Base-by-base conservation (phyloP, 2,113 vertebrate species). In the Peromyscus maniculatus region DNA sequence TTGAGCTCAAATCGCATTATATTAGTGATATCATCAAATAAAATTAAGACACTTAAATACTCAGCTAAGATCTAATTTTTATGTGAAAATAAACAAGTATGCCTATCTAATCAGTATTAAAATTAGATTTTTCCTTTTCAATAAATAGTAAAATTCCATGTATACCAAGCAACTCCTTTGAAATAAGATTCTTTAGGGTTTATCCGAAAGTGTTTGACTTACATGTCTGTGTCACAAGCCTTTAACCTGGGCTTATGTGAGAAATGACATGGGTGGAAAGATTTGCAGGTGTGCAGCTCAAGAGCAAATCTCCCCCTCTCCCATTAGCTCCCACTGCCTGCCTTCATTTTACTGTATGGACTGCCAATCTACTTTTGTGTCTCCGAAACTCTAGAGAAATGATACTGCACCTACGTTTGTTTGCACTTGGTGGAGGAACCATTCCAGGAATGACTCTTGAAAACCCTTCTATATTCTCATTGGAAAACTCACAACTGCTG, bases 11-110 rank as follows among this genome's bases (percentile, higher is more conserved):
- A 64, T 49, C 17, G 24, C 1, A 66, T 72, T 22, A 49, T 69
- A 31, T 82, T 87, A 95, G n/a, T 89, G 66, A 91, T 3, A 90
- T 72, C 10, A 75, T 91, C 55, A 31, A 84, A 90, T 83, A 72
- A 92, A 71, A 59, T 64, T 49, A 71, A 87, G 10, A 36, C 52
- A 78, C 59, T 77, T 49, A 43, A 74, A 55, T 49, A 57, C 7
- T 57, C 24, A 59, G 49, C 36, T 52, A 52, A 57, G 49, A 57
- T 89, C 57, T 39, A 89, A 57, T 74, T 74, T 22, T 72, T n/a
- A n/a, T 89, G 22, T 28, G 4, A 89, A 89, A 89, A 71, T 88
- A 72, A 71, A 57, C 39, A 72, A 72, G 31, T 19, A 67, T 9
- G 69, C 7, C 67, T 36, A n/a, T 57, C 5, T 57, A 24, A 39